Conservation (phyloP, 1,140 invertebrate species). For the Drosophila varians region DNA sequence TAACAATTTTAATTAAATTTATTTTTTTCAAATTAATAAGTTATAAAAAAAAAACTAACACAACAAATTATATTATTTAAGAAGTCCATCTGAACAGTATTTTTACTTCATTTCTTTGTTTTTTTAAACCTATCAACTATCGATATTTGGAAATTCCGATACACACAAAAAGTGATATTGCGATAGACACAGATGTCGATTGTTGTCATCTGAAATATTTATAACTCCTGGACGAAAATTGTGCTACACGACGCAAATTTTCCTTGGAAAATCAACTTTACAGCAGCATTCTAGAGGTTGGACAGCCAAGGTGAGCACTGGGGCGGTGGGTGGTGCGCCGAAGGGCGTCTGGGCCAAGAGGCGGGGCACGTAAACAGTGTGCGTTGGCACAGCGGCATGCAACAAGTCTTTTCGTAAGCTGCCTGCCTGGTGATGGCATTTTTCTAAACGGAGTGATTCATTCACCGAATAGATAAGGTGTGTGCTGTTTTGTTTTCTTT, state of each 20-base stretch:
- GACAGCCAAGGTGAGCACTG: conserved; percentile 49
- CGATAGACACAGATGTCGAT: conserved; percentile 1
- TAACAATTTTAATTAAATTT: no score
- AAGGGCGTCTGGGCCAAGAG: not conserved
- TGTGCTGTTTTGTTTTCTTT: conserved; percentile 28
- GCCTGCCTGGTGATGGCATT: conserved; percentile 44
- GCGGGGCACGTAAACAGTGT: conserved; percentile 46
- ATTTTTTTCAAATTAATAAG: no score
- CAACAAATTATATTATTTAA: no score
- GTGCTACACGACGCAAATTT: conserved; percentile 14
- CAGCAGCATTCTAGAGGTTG: conserved; percentile 17
- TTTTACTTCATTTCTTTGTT: no score
- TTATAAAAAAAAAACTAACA: not conserved
- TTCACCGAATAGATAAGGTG: conserved; percentile 59
- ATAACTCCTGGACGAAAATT: conserved; percentile 16
- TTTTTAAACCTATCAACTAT: not conserved
- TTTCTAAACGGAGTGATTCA: conserved; percentile 40
- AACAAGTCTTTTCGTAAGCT: conserved; percentile 64
- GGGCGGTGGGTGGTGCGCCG: not conserved
- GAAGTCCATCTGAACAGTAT: no score
- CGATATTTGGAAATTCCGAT: not conserved
- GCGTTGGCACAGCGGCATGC: conserved; percentile 58
- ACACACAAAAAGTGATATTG: not conserved
- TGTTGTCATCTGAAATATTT: conserved; percentile 10
- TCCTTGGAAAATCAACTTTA: conserved; percentile 16